Percentiles rank a stretch among this genome's conserved stretches.
These are phyloP conservation scores for Drosophila phalerata DNA, from an alignment of 2,888 invertebrate genomes.

Conservation along the genomic window DNA sequence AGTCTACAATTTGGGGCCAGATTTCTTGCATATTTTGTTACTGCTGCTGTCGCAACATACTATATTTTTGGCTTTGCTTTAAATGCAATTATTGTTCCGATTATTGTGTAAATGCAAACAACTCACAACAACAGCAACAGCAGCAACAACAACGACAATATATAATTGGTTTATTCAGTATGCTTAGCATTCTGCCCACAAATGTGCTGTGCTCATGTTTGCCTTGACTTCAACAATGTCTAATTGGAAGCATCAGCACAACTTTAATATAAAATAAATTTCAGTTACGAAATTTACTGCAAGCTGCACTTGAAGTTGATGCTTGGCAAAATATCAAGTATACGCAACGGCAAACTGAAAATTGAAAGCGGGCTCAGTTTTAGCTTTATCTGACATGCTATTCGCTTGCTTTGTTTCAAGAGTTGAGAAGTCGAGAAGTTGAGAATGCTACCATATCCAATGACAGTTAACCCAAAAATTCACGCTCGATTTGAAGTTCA, in stretches of 20 bases:
- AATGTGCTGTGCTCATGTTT: conserved; percentile 47
- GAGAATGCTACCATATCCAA: conserved; percentile 28
- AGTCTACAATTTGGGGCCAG: conserved; percentile 39
- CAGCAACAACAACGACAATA: conserved; percentile 25
- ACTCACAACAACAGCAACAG: conserved; percentile 14
- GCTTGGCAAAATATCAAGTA: conserved; percentile 65
- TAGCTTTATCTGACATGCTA: conserved; percentile 53
- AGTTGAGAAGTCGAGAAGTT: conserved; percentile 2
- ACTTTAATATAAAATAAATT: conserved; percentile 10
- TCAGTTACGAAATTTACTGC: neutral
- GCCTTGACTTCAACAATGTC: conserved; percentile 38
- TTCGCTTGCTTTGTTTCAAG: conserved; percentile 65
- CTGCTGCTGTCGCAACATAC: conserved; percentile 47
- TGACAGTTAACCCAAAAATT: conserved; percentile 66
- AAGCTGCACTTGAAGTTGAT: conserved; percentile 56
- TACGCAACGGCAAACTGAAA: conserved; percentile 46
- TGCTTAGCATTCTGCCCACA: conserved; percentile 27
- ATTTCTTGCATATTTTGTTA: conserved; percentile 69
- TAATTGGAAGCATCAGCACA: conserved; percentile 59
- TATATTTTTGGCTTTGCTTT: conserved; percentile 56
- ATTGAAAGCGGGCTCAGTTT: conserved; percentile 7
- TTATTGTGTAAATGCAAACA: conserved; percentile 57
- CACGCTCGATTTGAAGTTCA: conserved; percentile 78
- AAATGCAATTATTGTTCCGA: conserved; percentile 68
- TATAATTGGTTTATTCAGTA: conserved; percentile 61